Evolutionary conservation across 2,113 vertebrate species (phyloP).

Genomic region (Phoxinus phoxinus): DNA sequence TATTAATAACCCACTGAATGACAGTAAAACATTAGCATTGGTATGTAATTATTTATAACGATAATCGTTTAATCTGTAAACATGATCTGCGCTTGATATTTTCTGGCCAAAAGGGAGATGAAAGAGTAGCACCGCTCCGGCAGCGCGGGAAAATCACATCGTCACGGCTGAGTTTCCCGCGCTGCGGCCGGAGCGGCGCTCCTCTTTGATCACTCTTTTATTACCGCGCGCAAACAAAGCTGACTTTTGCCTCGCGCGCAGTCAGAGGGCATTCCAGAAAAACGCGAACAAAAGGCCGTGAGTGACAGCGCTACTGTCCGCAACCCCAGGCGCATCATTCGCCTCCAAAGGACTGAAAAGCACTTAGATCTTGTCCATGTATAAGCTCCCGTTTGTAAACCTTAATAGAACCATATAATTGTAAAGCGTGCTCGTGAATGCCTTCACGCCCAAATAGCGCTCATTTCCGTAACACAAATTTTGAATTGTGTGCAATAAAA

Average conservation of each 20-base stretch:
- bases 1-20: neutral
- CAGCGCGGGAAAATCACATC: conserved; percentile 20
- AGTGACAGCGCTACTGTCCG: conserved; percentile 76
- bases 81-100: neutral
- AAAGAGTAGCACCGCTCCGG: neutral
- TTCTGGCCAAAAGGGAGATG: neutral
- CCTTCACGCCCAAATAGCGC: conserved; percentile 55
- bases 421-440: conserved; percentile 56
- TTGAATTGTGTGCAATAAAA: conserved; percentile 49
- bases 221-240: conserved; percentile 83
- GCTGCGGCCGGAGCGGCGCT: conserved; percentile 71
- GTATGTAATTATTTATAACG: neutral
- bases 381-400: conserved; percentile 54
- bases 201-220: conserved; percentile 84
- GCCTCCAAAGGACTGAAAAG: conserved; percentile 41
- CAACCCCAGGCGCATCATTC: conserved; percentile 50
- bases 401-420: conserved; percentile 61
- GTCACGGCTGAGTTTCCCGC: conserved; percentile 72
- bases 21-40: neutral
- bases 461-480: conserved; percentile 55
- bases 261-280: conserved; percentile 74
- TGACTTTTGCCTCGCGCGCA: conserved; percentile 74
- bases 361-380: conserved; percentile 55
- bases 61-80: neutral
- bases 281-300: conserved; percentile 60